Conservation (phyloP, 2,888 invertebrate genomes). For the Tricholauxania praeusta region DNA sequence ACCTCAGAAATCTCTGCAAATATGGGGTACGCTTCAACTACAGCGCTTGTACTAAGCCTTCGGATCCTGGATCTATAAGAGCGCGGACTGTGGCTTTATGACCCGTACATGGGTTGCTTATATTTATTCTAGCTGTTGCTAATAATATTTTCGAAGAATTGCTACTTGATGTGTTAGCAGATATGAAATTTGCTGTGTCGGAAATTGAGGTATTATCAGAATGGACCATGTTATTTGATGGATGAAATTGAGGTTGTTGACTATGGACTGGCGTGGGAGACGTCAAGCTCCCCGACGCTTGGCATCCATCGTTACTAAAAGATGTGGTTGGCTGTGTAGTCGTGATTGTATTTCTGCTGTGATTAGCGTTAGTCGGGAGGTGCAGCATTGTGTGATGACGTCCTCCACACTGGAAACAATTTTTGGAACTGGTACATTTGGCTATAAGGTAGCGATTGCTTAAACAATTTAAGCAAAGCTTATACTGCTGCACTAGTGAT, state of each 20-base stretch:
- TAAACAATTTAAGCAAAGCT: slow-evolving; percentile 8
- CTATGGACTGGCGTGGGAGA: neutral
- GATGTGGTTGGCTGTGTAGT: too few species aligned
- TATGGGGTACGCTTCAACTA: neutral
- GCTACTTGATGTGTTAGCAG: neutral
- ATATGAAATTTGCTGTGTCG: neutral
- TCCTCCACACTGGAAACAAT: neutral
- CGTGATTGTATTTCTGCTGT: neutral
- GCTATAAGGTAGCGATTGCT: neutral
- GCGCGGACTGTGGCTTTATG: neutral
- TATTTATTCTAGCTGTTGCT: neutral
- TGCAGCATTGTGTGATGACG: neutral
- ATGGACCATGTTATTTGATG: neutral
- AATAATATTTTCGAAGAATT: neutral
- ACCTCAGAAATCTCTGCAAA: neutral
- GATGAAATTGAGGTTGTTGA: neutral
- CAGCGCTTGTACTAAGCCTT: neutral
- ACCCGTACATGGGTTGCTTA: neutral
- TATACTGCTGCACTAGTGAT: neutral
- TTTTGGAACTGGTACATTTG: neutral
- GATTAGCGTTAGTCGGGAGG: neutral
- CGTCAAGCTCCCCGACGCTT: too few species aligned
- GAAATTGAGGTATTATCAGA: neutral
- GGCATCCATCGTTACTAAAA: too few species aligned
- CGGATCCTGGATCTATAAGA: slow-evolving; percentile 3